phyloP scores from a whole-genome alignment of 2,797 vertebrate genomes.

The Myripristis jacobus region DNA sequence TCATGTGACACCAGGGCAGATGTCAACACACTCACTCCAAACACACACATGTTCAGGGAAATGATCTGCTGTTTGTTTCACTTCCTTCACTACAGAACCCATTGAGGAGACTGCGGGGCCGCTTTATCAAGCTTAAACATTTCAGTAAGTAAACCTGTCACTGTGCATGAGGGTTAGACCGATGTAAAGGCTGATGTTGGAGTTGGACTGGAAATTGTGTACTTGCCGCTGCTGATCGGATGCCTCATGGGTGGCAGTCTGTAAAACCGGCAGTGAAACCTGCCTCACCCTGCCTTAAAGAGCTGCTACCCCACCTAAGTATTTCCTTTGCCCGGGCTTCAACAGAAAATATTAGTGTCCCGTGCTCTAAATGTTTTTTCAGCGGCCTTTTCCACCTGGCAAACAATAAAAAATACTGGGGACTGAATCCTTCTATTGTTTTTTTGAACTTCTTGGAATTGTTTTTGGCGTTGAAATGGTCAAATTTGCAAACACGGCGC shows the following conservation, averaged over 20 bases:
- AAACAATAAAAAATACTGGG: too few relatives aligned
- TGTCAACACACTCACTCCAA: too few relatives aligned
- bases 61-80: background rate
- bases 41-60: too few relatives aligned
- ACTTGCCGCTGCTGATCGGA: too few relatives aligned
- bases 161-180: background rate
- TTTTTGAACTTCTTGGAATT: too few relatives aligned
- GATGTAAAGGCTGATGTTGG: background rate
- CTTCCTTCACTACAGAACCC: constrained; percentile 77
- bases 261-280: background rate
- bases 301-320: background rate
- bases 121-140: constrained; percentile 84
- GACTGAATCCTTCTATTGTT: too few relatives aligned
- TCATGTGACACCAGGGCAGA: too few relatives aligned
- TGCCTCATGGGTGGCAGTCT: background rate
- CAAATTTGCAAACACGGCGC: too few relatives aligned
- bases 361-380: too few relatives aligned
- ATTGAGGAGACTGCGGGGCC: constrained; percentile 88
- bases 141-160: constrained; percentile 64
- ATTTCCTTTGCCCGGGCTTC: background rate
- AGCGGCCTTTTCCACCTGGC: too few relatives aligned
- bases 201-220: background rate
- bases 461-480: too few relatives aligned
- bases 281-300: background rate
- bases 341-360: too few relatives aligned